Percentiles rank a stretch among this genome's conserved stretches.
Conservation (phyloP, 2,888 invertebrate genomes). For the Rhingia campestris region DNA sequence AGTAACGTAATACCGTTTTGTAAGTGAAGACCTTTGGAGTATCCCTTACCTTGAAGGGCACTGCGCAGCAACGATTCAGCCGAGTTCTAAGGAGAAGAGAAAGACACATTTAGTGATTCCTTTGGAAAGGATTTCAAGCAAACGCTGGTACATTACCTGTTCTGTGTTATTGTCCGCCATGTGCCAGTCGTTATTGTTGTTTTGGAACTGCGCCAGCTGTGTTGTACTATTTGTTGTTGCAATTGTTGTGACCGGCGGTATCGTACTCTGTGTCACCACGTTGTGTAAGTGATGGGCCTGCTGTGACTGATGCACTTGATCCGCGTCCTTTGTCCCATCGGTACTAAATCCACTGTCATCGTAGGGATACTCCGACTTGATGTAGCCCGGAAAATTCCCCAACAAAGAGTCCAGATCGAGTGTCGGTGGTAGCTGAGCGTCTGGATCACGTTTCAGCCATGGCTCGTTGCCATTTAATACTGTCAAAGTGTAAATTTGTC, state of each 20-base stretch:
- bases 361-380: conserved; percentile 90
- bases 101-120: neutral
- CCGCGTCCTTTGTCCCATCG: conserved; percentile 84
- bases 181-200: conserved; percentile 93
- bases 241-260: conserved; percentile 71
- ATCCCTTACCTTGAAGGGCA: conserved; percentile 91
- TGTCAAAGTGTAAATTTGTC: conserved; percentile 91
- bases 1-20: conserved; percentile 81
- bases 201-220: conserved; percentile 85
- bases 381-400: conserved; percentile 87
- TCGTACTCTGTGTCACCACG: conserved; percentile 75
- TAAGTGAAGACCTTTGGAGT: conserved; percentile 82
- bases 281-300: conserved; percentile 76
- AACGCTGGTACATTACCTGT: conserved; percentile 75
- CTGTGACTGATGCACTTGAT: conserved; percentile 75
- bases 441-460: conserved; percentile 87
- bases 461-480: conserved; percentile 90
- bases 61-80: conserved; percentile 91
- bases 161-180: conserved; percentile 89
- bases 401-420: conserved; percentile 92
- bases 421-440: conserved; percentile 84
- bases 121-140: neutral
- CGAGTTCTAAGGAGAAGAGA: conserved; percentile 78
- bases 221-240: conserved; percentile 74
- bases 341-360: conserved; percentile 91